Evolutionary conservation across 1,140 invertebrate genomes (phyloP), one percentile per base, ranked within the genome.

Genomic region (Palaemon carinicauda): DNA sequence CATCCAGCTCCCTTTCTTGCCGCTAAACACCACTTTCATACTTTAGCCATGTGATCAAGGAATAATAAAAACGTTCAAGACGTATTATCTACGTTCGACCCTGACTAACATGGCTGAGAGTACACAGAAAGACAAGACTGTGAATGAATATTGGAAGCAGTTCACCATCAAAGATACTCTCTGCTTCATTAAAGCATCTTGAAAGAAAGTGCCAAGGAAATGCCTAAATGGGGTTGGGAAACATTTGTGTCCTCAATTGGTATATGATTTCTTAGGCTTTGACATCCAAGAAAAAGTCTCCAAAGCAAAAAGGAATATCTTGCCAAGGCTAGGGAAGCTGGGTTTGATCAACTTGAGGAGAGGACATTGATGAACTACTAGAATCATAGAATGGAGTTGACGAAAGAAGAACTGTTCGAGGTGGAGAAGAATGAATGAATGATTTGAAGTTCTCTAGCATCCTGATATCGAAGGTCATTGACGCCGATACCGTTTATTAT

Each of bases 251-350:
- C 54, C 54, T 4, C 54, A 60, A 14, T 14, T 60, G 3, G 75
- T 78, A 3, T 31, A 78, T 27, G 75, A 78, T 7, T 50, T 78
- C n/a, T 3, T n/a, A 9, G 50, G 29, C 1, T 78, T 78, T n/a
- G 31, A 78, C 75, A 52, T 78, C 29, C 2, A 78, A 21, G 75
- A 52, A n/a, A 78, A 41, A 4, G 75, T 78, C 5, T 78, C n/a
- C 3, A 78, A n/a, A n/a, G 51, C 75, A 78, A 78, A 78, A 7
- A 15, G 50, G 75, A 78, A 78, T 15, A 14, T 78, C 31, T 51
- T 41, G 75, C 31, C 75, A 78, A 50, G 75, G 75, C 75, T 33
- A 78, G 50, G 75, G 75, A 78, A 78, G 75, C 31, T 29, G 75
- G 75, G n/a, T 17, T 78, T 78, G 75, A 78, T 9, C 31, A 78